Conservation (phyloP, 64 coral and sea anemone genomes). For the Actinia tenebrosa region DNA sequence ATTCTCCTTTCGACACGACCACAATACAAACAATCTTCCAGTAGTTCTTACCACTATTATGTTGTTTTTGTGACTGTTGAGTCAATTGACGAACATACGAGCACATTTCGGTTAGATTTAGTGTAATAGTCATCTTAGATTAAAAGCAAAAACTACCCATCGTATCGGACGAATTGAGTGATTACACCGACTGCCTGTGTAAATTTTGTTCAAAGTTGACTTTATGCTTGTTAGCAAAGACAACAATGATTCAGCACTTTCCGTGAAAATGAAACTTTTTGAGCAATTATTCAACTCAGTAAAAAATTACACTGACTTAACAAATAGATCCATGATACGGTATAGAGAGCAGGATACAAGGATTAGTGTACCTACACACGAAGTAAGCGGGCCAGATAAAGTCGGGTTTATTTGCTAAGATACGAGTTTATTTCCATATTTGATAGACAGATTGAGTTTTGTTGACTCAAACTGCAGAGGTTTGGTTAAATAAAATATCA, state of each 20-base stretch:
- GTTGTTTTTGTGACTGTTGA: background rate
- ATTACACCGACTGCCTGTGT: background rate
- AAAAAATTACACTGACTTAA: background rate
- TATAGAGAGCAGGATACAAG: background rate
- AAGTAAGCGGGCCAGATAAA: background rate
- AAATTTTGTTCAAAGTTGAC: background rate
- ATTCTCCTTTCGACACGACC: background rate
- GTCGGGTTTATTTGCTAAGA: background rate
- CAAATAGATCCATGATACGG: background rate
- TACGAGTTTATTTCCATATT: background rate
- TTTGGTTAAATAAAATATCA: background rate
- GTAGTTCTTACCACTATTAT: background rate
- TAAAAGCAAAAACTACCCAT: background rate
- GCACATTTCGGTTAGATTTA: background rate
- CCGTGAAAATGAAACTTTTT: background rate
- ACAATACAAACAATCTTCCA: background rate
- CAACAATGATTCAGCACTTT: background rate
- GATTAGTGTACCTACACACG: background rate
- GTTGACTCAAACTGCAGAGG: slow-evolving; percentile 1
- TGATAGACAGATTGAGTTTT: background rate
- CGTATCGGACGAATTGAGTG: background rate
- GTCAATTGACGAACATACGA: background rate
- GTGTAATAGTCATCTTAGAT: background rate
- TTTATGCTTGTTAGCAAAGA: background rate
- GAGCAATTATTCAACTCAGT: background rate